Base-by-base conservation (phyloP, 2,113 vertebrate species). In the Xerus inauris region DNA sequence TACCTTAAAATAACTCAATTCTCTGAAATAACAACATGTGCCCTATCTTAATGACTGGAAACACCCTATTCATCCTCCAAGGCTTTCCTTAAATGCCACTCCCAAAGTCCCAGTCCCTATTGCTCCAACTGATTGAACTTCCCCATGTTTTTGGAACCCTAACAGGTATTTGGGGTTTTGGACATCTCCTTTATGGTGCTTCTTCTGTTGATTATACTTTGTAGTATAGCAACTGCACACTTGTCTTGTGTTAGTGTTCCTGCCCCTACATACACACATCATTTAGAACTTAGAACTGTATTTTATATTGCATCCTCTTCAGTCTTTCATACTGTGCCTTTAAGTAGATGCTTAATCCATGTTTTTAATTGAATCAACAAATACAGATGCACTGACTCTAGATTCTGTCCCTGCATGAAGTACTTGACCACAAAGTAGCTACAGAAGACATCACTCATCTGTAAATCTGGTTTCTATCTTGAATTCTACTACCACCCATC, bases 201-300 rank as follows among this genome's bases (percentile, higher is more conserved):
- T 47, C 35, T 51, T 47, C 26, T 0, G 2, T 57, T 40, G 4
- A 17, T n/a, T n/a, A 8, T 24, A 40, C 45, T 59, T 40, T 24
- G 32, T 57, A 49, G 26, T 24, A 10, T 20, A 77, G 32, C 32
- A 67, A 40, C 19, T 72, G 17, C 14, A 40, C 19, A 49, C 12
- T 45, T 76, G 22, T 49, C 12, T 72, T n/a, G 24, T 22, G 2
- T 35, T n/a, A 47, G 62, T 75, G 32, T 19, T 3, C 40, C 67
- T 91, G 42, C 3, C 47, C 26, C 47, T 71, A 59, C 2, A 49
- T 0, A 26, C 8, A 12, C 3, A 54, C 40, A 5, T 32, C 73
- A 86, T 40, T 94, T 91, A 91, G 73, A 87, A 94, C 85, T 47
- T 51, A 42, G 64, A 89, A 35, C 38, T 72, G 5, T 45, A 30